Base-by-base conservation (phyloP, 2,888 invertebrate genomes). In the Nemotelus pantherinus region DNA sequence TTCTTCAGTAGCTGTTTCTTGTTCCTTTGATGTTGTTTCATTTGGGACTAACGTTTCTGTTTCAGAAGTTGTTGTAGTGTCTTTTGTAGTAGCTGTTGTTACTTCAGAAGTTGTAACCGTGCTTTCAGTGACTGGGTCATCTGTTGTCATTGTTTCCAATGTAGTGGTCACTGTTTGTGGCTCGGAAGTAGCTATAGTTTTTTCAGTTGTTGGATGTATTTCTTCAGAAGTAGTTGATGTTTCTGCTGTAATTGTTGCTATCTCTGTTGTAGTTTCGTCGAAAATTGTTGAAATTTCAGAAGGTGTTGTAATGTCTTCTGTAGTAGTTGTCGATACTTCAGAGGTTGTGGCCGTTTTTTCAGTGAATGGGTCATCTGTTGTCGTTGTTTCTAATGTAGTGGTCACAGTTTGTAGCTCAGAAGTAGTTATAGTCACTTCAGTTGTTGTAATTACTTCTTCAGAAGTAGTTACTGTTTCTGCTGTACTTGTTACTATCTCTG, bases 1-100 rank as follows among this genome's bases (percentile, higher is more conserved):
- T 65, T 65, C 65, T 10, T 65, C 65, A 41, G 65, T 65, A 7
- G 65, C 9, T 41, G 10, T 65, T 43, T 43, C n/a, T 58, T 58
- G 5, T 5, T 58, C 58, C 1, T 7, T 58, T 58, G 58, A 58
- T 1, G 39, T 58, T n/a, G 25, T 58, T 58, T 58, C 58, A 58
- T 5, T 50, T 7, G 50, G 5, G 5, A 10, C 5, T 50, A 7
- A 10, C 5, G 50, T 7, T 50, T 6, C 10, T 50, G 50, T 50
- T 10, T 50, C 50, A 6, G 5, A 3, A 4, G 45, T 65, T 45
- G 65, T 65, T 65, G 65, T 10, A 50, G 10, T 50, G 10, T 50
- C 50, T 50, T 50, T 10, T 50, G 50, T 50, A 7, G 50, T 7
- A 7, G 50, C 5, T 7, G 50, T 7, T 7, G 10, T 10, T 7